Conservation (phyloP, 2,888 invertebrate genomes). For the Onchidella celtica region DNA sequence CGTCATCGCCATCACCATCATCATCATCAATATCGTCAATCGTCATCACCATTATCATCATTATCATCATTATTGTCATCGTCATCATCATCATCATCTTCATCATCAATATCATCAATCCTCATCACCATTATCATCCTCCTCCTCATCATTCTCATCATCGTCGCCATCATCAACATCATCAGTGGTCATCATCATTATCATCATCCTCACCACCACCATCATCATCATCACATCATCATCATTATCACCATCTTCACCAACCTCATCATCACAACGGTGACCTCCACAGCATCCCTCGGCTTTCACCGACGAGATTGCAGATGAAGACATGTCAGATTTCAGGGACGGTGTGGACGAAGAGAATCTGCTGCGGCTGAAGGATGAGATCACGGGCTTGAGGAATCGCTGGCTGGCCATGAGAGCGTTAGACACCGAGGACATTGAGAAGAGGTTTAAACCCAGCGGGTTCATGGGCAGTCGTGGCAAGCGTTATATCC, state of each 20-base stretch:
- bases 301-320: not conserved
- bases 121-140: too few species aligned
- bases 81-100: too few species aligned
- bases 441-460: slow-evolving; percentile 22
- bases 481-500: slow-evolving; percentile 46
- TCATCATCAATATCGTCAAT: too few species aligned
- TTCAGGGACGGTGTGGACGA: not conserved
- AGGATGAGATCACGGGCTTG: not conserved
- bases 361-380: not conserved
- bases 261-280: not conserved
- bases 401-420: not conserved
- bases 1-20: too few species aligned
- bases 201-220: too few species aligned
- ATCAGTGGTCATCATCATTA: too few species aligned
- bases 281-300: not conserved
- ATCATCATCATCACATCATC: too few species aligned
- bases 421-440: not conserved
- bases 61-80: too few species aligned
- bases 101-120: too few species aligned
- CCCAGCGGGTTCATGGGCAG: slow-evolving; percentile 49
- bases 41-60: too few species aligned
- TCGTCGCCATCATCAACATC: too few species aligned
- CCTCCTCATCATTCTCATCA: too few species aligned
- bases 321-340: not conserved
- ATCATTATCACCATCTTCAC: not conserved